Percentiles rank a stretch among this genome's conserved stretches.
These are phyloP conservation scores for Coptodon rendalli DNA, from an alignment of 2,113 vertebrate genomes.

Conservation along the genomic window DNA sequence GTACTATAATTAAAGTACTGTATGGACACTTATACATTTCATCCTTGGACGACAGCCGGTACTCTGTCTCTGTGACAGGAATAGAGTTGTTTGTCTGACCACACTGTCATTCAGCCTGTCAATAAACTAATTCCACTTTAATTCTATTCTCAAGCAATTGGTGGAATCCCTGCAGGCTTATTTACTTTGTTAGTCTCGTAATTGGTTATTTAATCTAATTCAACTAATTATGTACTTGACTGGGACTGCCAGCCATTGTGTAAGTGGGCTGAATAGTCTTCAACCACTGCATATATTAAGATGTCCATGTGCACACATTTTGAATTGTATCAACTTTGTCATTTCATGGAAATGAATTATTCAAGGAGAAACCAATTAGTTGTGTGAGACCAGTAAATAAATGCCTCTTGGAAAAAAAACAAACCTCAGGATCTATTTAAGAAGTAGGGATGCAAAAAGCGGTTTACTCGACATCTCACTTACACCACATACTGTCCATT, in stretches of 20 bases:
- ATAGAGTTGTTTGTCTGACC: slow-evolving; percentile 41
- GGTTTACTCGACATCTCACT: background rate
- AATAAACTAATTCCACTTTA: slow-evolving; percentile 66
- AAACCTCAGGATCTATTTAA: background rate
- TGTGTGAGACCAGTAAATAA: slow-evolving; percentile 37
- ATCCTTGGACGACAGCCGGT: background rate
- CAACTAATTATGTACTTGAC: slow-evolving; percentile 67
- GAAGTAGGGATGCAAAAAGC: background rate
- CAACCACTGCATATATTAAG: slow-evolving; percentile 31
- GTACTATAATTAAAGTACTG: background rate
- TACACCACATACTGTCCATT: background rate
- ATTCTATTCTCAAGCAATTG: slow-evolving; percentile 61
- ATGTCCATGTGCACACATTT: slow-evolving; percentile 21
- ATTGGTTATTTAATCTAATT: slow-evolving; percentile 76
- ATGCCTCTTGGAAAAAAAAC: background rate
- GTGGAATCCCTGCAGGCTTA: slow-evolving; percentile 63
- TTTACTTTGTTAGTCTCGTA: slow-evolving; percentile 72
- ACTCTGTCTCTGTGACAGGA: slow-evolving; percentile 1
- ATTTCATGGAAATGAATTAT: slow-evolving; percentile 43
- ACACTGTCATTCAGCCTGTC: slow-evolving; percentile 61
- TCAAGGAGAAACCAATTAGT: slow-evolving; percentile 36
- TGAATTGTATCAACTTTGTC: slow-evolving; percentile 43
- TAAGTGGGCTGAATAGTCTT: slow-evolving; percentile 50
- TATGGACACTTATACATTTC: background rate
- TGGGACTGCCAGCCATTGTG: slow-evolving; percentile 59